Conservation (phyloP, 2,888 invertebrate genomes). For the Andricus curvator region DNA sequence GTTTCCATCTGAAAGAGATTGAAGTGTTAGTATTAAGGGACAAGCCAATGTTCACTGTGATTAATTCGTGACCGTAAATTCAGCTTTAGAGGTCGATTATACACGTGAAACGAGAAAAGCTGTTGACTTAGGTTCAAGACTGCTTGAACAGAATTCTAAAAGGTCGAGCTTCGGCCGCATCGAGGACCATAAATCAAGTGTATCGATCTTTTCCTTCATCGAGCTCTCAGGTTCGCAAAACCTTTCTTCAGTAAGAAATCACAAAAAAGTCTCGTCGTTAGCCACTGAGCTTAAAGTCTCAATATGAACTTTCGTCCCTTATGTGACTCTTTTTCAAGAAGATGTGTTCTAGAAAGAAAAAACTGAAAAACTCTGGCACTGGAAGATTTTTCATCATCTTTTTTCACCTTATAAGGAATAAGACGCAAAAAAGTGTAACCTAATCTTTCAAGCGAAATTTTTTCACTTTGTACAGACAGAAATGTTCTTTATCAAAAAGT, state of each 20-base stretch:
- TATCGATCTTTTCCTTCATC: conserved; percentile 58
- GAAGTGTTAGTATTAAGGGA: neutral
- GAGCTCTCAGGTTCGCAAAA: conserved; percentile 43
- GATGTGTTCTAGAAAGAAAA: neutral
- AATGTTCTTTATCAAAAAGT: no score
- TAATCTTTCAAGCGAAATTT: neutral
- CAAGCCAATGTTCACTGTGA: neutral
- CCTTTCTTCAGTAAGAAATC: conserved; percentile 32
- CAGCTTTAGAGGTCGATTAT: neutral
- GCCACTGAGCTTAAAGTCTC: conserved; percentile 1
- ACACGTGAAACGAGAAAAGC: neutral
- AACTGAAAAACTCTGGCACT: neutral
- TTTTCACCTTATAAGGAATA: neutral
- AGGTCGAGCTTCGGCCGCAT: conserved; percentile 56
- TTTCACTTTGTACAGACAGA: neutral
- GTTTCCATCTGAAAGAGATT: neutral
- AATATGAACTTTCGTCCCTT: neutral
- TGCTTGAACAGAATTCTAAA: conserved; percentile 59
- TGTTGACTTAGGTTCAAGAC: conserved; percentile 61
- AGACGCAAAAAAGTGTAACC: neutral
- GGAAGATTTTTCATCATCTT: neutral
- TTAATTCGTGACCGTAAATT: neutral
- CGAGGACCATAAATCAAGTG: conserved; percentile 62
- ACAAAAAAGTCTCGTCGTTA: conserved; percentile 51
- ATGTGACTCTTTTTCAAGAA: neutral